Evolutionary conservation across 2,888 invertebrate genomes (phyloP), one percentile per base, ranked within the genome.

Genomic region (Amphipoea lucens): DNA sequence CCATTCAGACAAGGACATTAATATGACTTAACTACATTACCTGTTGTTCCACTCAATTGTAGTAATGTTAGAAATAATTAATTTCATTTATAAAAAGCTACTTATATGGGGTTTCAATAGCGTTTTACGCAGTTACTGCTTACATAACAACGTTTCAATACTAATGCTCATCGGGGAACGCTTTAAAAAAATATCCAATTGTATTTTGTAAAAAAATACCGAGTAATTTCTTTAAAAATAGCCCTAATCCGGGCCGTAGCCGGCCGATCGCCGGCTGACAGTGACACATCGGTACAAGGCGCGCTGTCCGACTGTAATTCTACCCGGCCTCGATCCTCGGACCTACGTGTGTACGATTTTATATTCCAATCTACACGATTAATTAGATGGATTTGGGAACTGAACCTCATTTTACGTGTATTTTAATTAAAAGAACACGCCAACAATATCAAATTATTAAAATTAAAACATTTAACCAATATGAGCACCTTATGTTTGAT

Each of bases 231-330:
- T 96, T 96, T 94, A 94, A 95, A 96, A 96, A 94, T 91, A 90
- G 91, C 92, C 92, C 93, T 96, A 96, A 96, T 96, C 96, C 96
- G 88, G 91, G 89, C 91, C 92, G 91, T 89, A 91, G 92, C 92
- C 84, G 92, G 93, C 91, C 95, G 94, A 94, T 94, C 93, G 95
- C 89, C 89, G 94, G 90, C 91, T 97, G 97, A 97, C 97, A 97
- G 96, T 97, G 97, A 97, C 97, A 96, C 96, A 97, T 97, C 95
- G 96, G 95, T 97, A 97, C 97, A 97, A 90, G 96, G 94, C 92
- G 69, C 95, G 94, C 94, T 94, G 96, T 96, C 96, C 95, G 92
- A 95, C 93, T 96, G 96, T 96, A 96, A 96, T 96, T 96, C 96
- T 94, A 96, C 95, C 95, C 96, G 92, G 91, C 92, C 92, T 90